Percentiles rank a stretch among this genome's conserved stretches.
Conservation (phyloP, 2,797 vertebrate species). For the Euthynnus affinis region DNA sequence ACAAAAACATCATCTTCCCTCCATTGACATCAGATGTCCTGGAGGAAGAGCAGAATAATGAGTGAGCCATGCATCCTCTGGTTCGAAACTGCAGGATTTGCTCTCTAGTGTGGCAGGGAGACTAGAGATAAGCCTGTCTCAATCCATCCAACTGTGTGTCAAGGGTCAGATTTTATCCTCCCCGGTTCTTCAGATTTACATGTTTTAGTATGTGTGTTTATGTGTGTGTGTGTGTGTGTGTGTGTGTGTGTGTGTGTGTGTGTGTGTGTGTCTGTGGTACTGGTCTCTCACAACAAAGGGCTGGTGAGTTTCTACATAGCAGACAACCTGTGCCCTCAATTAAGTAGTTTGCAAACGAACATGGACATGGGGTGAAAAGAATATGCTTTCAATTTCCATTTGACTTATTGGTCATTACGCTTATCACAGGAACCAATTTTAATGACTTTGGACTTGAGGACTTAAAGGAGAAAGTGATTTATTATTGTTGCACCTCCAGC, state of each 20-base stretch:
- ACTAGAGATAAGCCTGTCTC: conserved; percentile 1
- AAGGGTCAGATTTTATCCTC: not conserved
- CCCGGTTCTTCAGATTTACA: not conserved
- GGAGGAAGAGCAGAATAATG: not conserved
- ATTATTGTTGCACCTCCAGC: conserved; percentile 30
- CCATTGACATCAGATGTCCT: conserved; percentile 8
- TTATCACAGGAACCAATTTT: conserved; percentile 46
- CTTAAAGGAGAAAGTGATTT: conserved; percentile 46
- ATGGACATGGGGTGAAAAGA: conserved; percentile 17
- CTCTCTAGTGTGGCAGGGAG: not conserved
- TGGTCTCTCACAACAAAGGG: not conserved
- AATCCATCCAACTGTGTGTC: conserved; percentile 4
- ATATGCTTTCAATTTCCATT: conserved; percentile 50
- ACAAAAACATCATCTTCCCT: conserved; percentile 7
- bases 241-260: not conserved
- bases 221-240: not conserved
- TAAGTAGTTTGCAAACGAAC: conserved; percentile 39
- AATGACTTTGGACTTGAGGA: conserved; percentile 58
- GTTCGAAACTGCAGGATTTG: not conserved
- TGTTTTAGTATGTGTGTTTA: not conserved
- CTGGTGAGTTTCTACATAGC: conserved; percentile 8
- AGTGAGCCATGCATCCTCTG: not conserved
- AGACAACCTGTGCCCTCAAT: conserved; percentile 43
- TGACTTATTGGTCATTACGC: conserved; percentile 40
- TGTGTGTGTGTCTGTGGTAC: not conserved